Evolutionary conservation across 2,797 vertebrate species (phyloP).

Genomic region (Hafferia zeledoni): DNA sequence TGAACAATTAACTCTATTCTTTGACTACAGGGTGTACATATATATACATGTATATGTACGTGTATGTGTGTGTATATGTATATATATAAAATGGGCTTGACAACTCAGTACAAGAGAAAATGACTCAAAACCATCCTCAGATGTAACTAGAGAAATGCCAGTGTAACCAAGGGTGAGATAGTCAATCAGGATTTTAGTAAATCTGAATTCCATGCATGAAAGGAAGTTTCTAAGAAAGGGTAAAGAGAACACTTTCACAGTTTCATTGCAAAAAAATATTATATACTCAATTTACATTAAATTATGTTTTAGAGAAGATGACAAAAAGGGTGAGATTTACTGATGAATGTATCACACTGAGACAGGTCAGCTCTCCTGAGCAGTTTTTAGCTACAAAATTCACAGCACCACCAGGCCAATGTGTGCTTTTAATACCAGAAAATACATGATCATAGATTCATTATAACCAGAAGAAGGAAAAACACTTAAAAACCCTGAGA

Average conservation of each 20-base stretch:
- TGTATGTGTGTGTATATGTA: too few relatives aligned
- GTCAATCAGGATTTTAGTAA: background rate
- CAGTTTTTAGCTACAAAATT: background rate
- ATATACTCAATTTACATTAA: background rate
- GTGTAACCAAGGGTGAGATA: background rate
- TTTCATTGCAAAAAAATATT: background rate
- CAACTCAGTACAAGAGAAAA: too few relatives aligned
- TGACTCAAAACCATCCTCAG: background rate
- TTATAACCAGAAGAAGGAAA: background rate
- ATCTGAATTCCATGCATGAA: background rate
- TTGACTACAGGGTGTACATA: background rate
- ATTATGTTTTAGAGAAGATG: background rate
- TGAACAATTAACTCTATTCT: background rate
- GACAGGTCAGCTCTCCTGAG: background rate
- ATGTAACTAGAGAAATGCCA: background rate
- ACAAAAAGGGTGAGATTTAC: background rate
- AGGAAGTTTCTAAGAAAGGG: background rate
- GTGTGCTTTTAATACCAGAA: background rate
- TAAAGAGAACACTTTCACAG: background rate
- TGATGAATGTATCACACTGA: background rate
- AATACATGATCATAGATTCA: background rate
- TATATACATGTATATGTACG: too few relatives aligned
- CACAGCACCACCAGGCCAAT: background rate
- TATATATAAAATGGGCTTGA: too few relatives aligned
- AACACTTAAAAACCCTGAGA: background rate